Evolutionary conservation across 2,113 vertebrate species (phyloP), one percentile per base, ranked within the genome.

Genomic region (Scomber scombrus): DNA sequence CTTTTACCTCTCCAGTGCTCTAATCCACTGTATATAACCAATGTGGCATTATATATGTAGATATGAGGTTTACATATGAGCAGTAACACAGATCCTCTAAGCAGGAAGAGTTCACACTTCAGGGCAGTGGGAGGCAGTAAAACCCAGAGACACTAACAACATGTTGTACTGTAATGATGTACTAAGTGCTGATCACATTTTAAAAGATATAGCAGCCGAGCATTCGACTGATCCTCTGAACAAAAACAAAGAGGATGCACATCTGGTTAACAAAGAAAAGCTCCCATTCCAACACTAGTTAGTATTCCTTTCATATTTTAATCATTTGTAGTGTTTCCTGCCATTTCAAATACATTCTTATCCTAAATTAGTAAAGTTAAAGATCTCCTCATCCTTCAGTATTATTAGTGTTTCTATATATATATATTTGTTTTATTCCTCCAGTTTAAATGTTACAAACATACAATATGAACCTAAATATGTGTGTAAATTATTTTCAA

Each of bases 381-480:
- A 75, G 2, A 58, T 69, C 34, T 43, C 58, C 43, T 14, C 29
- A 11, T 66, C 43, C 29, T 55, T 81, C 29, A 34, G 43, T 46
- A 67, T 57, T 16, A 82, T 84, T 83, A 82, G 55, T 88, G 34
- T 46, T 7, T 78, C 60, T 18, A 78, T 26, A 26, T 3, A 26
- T 68, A 76, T n/a, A 82, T n/a, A 40, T 68, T 5, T 31, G 10
- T 52, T 62, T 26, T 19, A 75, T 58, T 56, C 26, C 75, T 87
- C 67, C 63, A 81, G 43, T 75, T 85, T 45, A 78, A 71, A 60
- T 5, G 8, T 58, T 40, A 79, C 12, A 76, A 86, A 78, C 80
- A 89, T 11, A 86, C 23, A 65, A 61, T 73, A 52, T 51, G 23
- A 71, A 64, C 26, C 62, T 61, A 66, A 62, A 77, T 60, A n/a